Evolutionary conservation across 2,888 invertebrate species (phyloP).

Genomic region (Nomada ferruginata): DNA sequence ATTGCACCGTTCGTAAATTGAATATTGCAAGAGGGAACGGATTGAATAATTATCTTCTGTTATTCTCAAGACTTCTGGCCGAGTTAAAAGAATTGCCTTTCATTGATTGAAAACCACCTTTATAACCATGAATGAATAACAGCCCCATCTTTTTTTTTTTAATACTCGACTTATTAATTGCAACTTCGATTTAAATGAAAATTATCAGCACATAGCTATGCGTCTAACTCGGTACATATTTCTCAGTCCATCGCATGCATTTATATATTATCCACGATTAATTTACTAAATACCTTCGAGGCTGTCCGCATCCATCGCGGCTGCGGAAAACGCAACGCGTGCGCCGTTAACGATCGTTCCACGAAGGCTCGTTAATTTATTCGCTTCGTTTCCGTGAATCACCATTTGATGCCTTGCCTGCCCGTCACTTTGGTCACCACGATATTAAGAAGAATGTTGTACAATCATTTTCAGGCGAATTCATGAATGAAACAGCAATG

Average conservation of each 20-base stretch:
- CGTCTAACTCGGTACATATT: not conserved
- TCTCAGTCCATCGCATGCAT: not conserved
- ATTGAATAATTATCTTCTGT: not conserved
- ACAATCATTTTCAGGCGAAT: not conserved
- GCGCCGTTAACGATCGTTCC: constrained; percentile 23
- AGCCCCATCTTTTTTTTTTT: not conserved
- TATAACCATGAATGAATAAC: no score
- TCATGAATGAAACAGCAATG: not conserved
- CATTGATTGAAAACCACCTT: not conserved
- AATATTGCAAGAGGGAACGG: not conserved
- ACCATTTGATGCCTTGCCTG: constrained; percentile 10
- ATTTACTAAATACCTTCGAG: constrained; percentile 42
- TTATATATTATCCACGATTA: constrained; percentile 26
- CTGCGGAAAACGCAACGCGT: constrained; percentile 36
- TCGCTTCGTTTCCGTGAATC: constrained; percentile 48
- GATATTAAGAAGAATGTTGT: not conserved
- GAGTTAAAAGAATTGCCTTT: not conserved
- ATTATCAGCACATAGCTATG: constrained; percentile 7
- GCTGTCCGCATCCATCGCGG: constrained; percentile 32
- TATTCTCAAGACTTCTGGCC: no score
- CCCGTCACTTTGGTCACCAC: not conserved
- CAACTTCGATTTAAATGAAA: constrained; percentile 27
- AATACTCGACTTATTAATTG: not conserved
- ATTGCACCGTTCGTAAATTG: not conserved
- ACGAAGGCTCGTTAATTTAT: constrained; percentile 54